Percentiles rank a stretch among this genome's conserved stretches.
These are phyloP conservation scores for Helogale parvula DNA, from an alignment of 2,113 vertebrate genomes.

Conservation along the genomic window DNA sequence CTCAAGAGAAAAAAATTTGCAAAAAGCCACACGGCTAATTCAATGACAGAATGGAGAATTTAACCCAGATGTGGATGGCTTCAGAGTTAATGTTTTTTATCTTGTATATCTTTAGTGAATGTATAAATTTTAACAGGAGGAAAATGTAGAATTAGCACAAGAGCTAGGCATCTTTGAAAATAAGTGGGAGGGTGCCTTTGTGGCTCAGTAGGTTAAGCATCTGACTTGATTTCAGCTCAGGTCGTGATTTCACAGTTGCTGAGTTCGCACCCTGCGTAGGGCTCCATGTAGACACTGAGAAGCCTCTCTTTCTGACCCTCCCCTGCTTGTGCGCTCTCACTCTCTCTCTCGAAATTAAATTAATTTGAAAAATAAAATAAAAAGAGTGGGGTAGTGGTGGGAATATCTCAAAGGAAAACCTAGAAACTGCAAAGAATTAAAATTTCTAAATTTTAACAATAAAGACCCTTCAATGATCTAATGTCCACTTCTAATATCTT, in stretches of 20 bases:
- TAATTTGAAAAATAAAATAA: neutral
- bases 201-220: no score
- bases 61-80: neutral
- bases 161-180: neutral
- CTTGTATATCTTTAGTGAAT: neutral
- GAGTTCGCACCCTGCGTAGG: no score
- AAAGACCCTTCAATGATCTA: neutral
- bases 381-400: fast-evolving
- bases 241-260: no score
- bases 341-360: no score
- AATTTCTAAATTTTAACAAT: neutral
- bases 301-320: no score
- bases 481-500: neutral
- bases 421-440: neutral
- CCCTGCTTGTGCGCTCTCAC: no score
- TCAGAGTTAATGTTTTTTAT: neutral
- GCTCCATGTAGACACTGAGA: no score
- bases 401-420: neutral
- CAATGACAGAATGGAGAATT: neutral
- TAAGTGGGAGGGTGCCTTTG: neutral
- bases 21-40: neutral
- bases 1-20: neutral
- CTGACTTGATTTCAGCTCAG: no score
- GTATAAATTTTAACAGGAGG: neutral
- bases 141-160: neutral